phyloP scores from a whole-genome alignment of 2,113 vertebrate genomes.

The Grus americana region DNA sequence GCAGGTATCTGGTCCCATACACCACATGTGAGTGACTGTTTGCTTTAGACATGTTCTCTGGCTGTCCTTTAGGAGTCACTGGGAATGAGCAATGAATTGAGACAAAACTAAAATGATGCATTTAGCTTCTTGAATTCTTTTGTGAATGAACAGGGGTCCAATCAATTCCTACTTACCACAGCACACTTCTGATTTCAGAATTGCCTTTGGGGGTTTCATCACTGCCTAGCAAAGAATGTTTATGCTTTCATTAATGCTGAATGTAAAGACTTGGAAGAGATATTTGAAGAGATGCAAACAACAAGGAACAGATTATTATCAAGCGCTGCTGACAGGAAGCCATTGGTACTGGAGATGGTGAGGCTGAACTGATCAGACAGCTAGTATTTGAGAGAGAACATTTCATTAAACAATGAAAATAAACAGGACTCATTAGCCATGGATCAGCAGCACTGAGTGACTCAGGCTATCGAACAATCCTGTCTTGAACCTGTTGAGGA shows the following conservation, averaged over 20 bases:
- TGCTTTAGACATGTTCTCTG: neutral
- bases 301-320: neutral
- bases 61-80: neutral
- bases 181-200: neutral
- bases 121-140: neutral
- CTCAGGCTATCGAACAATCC: neutral
- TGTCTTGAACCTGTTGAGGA: conserved; percentile 14
- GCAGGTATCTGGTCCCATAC: neutral
- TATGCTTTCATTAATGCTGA: neutral
- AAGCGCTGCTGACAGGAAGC: neutral
- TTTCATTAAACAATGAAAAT: neutral
- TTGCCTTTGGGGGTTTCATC: neutral
- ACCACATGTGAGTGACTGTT: neutral
- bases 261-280: neutral
- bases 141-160: neutral
- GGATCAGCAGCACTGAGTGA: neutral
- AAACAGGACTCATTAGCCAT: neutral
- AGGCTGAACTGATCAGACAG: neutral
- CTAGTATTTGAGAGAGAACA: neutral
- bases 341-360: neutral
- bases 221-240: neutral
- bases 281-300: neutral
- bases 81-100: neutral
- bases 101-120: neutral
- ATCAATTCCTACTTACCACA: neutral